These are phyloP conservation scores for Chymomyza amoena DNA, from an alignment of 2,888 invertebrate genomes.

Conservation along the genomic window DNA sequence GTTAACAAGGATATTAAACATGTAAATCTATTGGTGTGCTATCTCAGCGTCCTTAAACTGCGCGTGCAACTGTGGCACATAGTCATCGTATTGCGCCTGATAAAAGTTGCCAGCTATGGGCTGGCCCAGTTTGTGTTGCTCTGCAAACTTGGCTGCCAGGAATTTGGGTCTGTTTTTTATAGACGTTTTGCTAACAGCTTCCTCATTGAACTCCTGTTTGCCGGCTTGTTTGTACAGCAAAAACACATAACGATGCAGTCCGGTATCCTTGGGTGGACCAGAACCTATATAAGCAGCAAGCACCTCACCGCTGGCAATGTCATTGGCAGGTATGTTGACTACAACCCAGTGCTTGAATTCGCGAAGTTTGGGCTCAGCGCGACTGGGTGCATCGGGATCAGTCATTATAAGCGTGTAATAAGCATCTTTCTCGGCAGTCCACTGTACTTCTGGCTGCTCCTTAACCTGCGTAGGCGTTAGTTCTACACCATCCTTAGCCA, in stretches of 20 bases:
- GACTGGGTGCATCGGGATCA: constrained; percentile 94
- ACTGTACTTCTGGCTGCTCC: constrained; percentile 68
- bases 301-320: constrained; percentile 85
- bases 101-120: constrained; percentile 74
- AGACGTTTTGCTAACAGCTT: constrained; percentile 63
- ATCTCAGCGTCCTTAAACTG: constrained; percentile 60
- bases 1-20: constrained; percentile 86
- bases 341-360: constrained; percentile 97
- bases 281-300: constrained; percentile 90
- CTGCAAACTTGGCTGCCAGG: constrained; percentile 86
- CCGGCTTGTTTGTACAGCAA: constrained; percentile 85
- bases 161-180: constrained; percentile 81
- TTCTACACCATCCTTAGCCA: constrained; percentile 83
- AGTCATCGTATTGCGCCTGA: constrained; percentile 76
- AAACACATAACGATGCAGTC: constrained; percentile 89
- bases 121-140: constrained; percentile 88
- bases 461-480: constrained; percentile 84
- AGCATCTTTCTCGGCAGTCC: constrained; percentile 50
- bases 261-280: constrained; percentile 89
- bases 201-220: constrained; percentile 81
- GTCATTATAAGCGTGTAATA: constrained; percentile 74
- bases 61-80: constrained; percentile 77
- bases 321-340: constrained; percentile 88
- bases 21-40: background rate
- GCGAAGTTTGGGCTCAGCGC: constrained; percentile 87